A percentile compares a stretch with the other conserved stretches of the same genome.
These are phyloP conservation scores for Ciconia nigra DNA, from an alignment of 2,797 vertebrate species.

Conservation along the genomic window DNA sequence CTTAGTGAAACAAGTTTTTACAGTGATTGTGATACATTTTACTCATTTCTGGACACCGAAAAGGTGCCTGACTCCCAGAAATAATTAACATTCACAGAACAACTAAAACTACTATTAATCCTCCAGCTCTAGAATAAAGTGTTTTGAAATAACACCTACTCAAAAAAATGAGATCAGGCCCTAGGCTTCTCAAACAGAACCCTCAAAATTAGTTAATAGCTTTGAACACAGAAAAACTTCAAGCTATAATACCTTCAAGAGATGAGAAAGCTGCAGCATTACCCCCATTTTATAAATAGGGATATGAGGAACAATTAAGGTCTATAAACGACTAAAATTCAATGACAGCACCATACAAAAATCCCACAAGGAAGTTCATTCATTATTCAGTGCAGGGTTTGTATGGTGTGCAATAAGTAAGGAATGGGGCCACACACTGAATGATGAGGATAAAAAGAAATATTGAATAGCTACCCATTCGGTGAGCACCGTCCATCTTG, in stretches of 20 bases:
- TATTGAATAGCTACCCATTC: constrained; percentile 72
- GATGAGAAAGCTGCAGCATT: background rate
- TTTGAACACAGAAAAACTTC: constrained; percentile 6
- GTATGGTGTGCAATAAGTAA: constrained; percentile 54
- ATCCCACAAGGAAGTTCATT: constrained; percentile 45
- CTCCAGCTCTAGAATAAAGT: background rate
- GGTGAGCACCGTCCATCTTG: constrained; percentile 72
- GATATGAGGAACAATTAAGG: constrained; percentile 17
- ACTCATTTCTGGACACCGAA: background rate
- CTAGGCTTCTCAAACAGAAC: background rate
- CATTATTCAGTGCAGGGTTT: constrained; percentile 54
- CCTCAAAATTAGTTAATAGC: background rate
- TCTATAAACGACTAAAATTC: constrained; percentile 32
- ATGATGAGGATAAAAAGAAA: constrained; percentile 71
- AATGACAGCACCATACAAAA: constrained; percentile 59
- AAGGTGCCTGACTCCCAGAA: background rate
- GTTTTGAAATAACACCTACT: background rate
- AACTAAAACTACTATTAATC: background rate
- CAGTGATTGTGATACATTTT: background rate
- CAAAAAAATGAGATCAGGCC: background rate
- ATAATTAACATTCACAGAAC: constrained; percentile 4
- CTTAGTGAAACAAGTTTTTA: background rate
- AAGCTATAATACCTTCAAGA: background rate
- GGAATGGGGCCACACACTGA: constrained; percentile 68
- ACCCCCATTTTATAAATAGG: background rate